Evolutionary conservation across 2,113 vertebrate genomes (phyloP), one percentile per base, ranked within the genome.

Genomic region (Delphinus delphis): DNA sequence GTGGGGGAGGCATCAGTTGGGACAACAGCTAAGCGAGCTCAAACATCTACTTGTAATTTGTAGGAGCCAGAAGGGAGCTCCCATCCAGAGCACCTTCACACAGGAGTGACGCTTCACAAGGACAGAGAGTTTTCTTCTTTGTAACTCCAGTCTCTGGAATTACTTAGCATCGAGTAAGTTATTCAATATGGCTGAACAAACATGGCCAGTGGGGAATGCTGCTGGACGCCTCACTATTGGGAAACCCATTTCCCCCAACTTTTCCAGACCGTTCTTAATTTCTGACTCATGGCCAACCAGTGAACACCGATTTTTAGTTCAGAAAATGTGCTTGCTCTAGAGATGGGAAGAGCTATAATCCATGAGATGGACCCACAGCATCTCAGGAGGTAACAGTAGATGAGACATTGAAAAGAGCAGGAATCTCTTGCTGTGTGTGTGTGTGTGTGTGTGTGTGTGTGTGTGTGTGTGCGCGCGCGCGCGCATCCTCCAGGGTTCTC

Each of bases 321-420:
- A 70, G 68, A 91, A 91, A 85, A 41, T 41, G 23, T 90, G 50
- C n/a, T 88, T 81, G 23, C 17, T 89, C 53, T 86, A n/a, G 5
- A 41, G 9, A 68, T 68, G 25, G 77, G 15, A 90, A 74, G 55
- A 87, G 3, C 26, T 38, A 33, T 55, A 74, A 23, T 53, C 5
- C 9, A 82, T 11, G 20, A n/a, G 23, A 50, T 31, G 36, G 36
- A 86, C 36, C 50, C 25, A 67, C 23, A 50, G 25, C 53, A 15
- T 36, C 92, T 88, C 17, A 18, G 31, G 44, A 96, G 74, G 15
- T 83, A 89, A 90, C 33, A 44, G 33, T 2, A 76, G 58, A 62
- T 13, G 3, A 58, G 87, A 21, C 9, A 55, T 73, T 81, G 82
- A 93, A 80, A 44, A 36, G 10, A 92, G 3, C 20, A 76, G 84